Percentiles rank a stretch among this genome's conserved stretches.
These are phyloP conservation scores for Diplolepis rosae DNA, from an alignment of 2,888 invertebrate species.

Conservation along the genomic window DNA sequence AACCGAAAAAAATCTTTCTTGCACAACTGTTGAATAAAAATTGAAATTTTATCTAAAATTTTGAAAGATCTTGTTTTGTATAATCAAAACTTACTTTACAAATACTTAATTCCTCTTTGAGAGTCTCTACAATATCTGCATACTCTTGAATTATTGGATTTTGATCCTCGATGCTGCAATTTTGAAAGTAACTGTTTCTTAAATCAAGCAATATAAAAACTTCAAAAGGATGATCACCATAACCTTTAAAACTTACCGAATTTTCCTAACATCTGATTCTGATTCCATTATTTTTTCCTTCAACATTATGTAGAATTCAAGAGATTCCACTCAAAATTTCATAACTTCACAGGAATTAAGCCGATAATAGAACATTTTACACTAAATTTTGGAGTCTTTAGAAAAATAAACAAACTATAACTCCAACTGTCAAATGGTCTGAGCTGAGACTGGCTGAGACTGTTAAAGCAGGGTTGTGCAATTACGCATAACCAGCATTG, in stretches of 20 bases:
- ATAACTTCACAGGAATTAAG: background rate
- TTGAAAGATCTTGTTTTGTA: too few species aligned
- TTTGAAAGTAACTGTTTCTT: background rate
- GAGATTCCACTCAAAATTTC: background rate
- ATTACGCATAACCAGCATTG: too few species aligned
- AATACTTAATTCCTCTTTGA: slow-evolving; percentile 59
- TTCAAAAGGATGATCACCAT: background rate
- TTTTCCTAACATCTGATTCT: slow-evolving; percentile 11
- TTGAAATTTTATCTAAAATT: too few species aligned
- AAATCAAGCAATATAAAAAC: background rate
- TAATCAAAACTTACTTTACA: slow-evolving; percentile 61
- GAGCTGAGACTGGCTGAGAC: too few species aligned
- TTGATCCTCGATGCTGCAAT: slow-evolving; percentile 9
- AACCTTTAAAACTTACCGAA: slow-evolving; percentile 9
- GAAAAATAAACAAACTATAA: background rate
- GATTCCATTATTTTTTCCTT: slow-evolving; percentile 23
- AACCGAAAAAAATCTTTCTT: too few species aligned
- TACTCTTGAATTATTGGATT: slow-evolving; percentile 21
- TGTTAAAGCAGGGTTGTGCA: too few species aligned
- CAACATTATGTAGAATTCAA: background rate
- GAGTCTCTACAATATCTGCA: slow-evolving; percentile 48
- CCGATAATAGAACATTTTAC: background rate
- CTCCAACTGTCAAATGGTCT: background rate
- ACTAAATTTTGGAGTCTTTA: background rate
- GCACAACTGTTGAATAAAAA: too few species aligned